phyloP scores from a whole-genome alignment of 2,113 vertebrate species.

The Trematocara nigrifrons region DNA sequence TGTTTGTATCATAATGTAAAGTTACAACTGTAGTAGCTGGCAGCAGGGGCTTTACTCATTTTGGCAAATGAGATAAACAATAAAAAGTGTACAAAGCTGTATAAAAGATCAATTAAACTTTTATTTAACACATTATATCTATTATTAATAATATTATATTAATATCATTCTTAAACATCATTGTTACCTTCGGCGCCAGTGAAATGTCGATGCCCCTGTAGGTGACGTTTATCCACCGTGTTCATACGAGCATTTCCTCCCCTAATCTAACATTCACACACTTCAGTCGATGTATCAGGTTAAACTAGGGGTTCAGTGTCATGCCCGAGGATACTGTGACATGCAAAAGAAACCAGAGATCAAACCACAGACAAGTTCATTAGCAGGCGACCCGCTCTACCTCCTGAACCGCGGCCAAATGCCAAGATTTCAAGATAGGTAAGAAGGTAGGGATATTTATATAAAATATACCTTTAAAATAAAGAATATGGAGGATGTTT shows the following conservation, averaged over 20 bases:
- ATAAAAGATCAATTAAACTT: background rate
- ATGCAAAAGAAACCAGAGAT: background rate
- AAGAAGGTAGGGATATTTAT: background rate
- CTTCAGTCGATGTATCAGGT: background rate
- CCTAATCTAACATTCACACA: background rate
- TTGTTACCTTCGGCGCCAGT: rapidly evolving
- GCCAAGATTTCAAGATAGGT: rapidly evolving
- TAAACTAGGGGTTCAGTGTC: background rate
- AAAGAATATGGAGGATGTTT: background rate
- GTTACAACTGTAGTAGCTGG: background rate
- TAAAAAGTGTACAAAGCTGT: background rate
- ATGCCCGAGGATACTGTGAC: background rate
- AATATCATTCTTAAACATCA: background rate
- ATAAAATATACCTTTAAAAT: background rate
- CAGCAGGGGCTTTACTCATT: background rate
- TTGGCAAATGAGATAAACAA: background rate
- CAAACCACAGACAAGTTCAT: background rate
- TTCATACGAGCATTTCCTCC: background rate
- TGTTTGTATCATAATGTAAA: background rate
- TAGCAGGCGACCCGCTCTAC: rapidly evolving
- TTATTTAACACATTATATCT: background rate
- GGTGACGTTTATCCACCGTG: background rate
- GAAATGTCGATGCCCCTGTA: rapidly evolving
- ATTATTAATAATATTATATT: background rate
- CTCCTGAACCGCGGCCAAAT: background rate